phyloP scores from a whole-genome alignment of 1,140 invertebrate genomes.

The Brachystomella parvula region DNA sequence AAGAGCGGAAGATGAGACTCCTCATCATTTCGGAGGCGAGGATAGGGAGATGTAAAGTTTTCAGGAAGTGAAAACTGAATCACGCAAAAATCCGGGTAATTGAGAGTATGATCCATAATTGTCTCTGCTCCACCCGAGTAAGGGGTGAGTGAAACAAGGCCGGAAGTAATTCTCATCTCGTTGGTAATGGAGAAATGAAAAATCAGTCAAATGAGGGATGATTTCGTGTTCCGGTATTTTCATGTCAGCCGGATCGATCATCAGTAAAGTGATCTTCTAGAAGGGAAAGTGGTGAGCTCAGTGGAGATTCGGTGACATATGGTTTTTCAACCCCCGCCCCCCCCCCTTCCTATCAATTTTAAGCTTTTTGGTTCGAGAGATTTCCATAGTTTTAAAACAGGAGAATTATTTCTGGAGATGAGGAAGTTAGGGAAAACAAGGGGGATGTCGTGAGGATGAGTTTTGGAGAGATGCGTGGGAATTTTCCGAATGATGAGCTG shows the following conservation, averaged over 20 bases:
- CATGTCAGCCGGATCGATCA: conserved; percentile 17
- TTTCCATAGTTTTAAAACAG: no score
- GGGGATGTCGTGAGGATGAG: no score
- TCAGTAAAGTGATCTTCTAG: no score
- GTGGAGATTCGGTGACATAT: conserved; percentile 6
- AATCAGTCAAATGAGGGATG: conserved; percentile 5
- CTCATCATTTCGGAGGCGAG: no score
- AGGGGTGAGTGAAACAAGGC: neutral
- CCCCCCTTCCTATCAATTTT: no score
- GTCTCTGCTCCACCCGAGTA: neutral
- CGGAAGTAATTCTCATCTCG: neutral
- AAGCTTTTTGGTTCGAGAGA: no score
- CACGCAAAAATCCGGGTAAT: conserved; percentile 24
- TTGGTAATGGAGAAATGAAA: neutral
- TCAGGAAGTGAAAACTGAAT: conserved; percentile 12
- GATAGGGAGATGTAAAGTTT: neutral
- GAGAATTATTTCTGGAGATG: no score
- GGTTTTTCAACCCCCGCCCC: neutral
- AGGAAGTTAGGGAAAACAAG: no score
- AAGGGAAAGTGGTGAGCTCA: neutral
- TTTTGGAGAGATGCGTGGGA: no score
- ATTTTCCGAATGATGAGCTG: no score
- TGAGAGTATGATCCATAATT: neutral
- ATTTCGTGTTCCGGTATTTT: conserved; percentile 33
- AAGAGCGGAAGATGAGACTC: no score